Percentiles rank a stretch among this genome's conserved stretches.
Evolutionary conservation across 2,888 invertebrate genomes (phyloP).

Genomic region (Archips xylosteana): DNA sequence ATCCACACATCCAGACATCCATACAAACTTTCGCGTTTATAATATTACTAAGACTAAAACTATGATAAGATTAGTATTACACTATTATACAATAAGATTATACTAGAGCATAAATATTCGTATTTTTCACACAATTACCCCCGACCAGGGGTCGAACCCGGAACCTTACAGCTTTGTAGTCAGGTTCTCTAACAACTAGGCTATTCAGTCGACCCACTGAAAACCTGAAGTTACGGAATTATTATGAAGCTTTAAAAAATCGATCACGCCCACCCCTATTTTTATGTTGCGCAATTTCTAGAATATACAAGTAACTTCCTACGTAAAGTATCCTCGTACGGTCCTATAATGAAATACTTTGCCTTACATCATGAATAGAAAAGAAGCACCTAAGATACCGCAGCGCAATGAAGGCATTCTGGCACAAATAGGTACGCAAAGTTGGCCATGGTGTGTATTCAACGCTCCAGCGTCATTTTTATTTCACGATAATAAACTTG

Average conservation of each 20-base stretch:
- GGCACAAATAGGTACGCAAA: neutral
- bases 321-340: neutral
- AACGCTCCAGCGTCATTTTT: neutral
- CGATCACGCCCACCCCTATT: neutral
- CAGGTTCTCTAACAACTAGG: no score
- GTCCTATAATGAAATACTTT: constrained; percentile 1
- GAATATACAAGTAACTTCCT: neutral
- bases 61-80: no score
- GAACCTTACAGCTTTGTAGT: no score
- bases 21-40: no score
- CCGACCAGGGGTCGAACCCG: no score
- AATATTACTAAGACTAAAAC: no score
- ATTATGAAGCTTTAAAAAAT: neutral
- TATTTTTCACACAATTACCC: no score
- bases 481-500: neutral
- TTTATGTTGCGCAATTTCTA: neutral
- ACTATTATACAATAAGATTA: no score
- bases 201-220: no score
- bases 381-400: constrained; percentile 4
- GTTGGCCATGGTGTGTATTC: neutral
- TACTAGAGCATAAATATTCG: no score
- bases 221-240: no score
- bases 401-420: constrained; percentile 5
- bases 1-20: no score
- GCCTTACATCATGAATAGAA: neutral